phyloP scores from a whole-genome alignment of 2,888 invertebrate genomes.

The Cerceris ruficornis region DNA sequence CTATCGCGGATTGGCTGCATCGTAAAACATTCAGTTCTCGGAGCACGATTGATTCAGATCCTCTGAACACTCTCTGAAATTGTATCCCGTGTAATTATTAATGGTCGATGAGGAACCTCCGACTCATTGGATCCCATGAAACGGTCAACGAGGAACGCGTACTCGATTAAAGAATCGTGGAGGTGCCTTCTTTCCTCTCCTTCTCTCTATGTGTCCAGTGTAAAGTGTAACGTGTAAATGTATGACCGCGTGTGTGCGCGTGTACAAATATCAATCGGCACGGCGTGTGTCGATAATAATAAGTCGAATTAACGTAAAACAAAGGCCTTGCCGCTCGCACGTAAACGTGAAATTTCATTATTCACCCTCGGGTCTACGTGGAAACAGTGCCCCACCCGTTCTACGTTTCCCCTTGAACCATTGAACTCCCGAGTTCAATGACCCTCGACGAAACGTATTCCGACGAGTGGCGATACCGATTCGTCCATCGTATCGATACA shows the following conservation, averaged over 20 bases:
- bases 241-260: slow-evolving; percentile 4
- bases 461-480: neutral
- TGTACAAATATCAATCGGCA: slow-evolving; percentile 17
- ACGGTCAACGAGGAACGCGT: slow-evolving; percentile 66
- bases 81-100: slow-evolving; percentile 58
- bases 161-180: slow-evolving; percentile 47
- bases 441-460: neutral
- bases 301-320: slow-evolving; percentile 24
- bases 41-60: slow-evolving; percentile 61
- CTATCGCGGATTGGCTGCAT: slow-evolving; percentile 14
- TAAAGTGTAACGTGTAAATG: slow-evolving; percentile 10
- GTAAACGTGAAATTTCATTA: slow-evolving; percentile 34
- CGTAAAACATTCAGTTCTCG: slow-evolving; percentile 32
- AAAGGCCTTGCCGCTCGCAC: slow-evolving; percentile 28
- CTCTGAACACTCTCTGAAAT: slow-evolving; percentile 58
- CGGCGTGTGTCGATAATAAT: neutral
- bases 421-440: slow-evolving; percentile 5
- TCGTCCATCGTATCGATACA: neutral
- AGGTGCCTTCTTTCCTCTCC: slow-evolving; percentile 7
- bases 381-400: slow-evolving; percentile 45
- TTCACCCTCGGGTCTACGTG: slow-evolving; percentile 33
- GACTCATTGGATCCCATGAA: slow-evolving; percentile 65
- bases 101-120: slow-evolving; percentile 66
- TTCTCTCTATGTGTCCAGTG: neutral
- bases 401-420: slow-evolving; percentile 35